These are phyloP conservation scores for Lithodes maja DNA, from an alignment of 2,888 invertebrate genomes.

Conservation along the genomic window DNA sequence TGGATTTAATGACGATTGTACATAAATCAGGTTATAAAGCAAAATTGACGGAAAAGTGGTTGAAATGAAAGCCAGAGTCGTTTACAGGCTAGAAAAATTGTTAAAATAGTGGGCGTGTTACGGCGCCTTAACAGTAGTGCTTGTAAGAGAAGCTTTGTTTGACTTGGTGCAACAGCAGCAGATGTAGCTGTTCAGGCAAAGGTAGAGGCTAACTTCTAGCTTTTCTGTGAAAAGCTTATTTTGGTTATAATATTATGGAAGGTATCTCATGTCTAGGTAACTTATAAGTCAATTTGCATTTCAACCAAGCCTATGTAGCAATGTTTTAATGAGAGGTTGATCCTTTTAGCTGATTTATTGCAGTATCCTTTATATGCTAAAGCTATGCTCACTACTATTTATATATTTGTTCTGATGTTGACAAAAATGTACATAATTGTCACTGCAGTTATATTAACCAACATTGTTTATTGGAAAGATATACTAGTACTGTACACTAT, in stretches of 20 bases:
- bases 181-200: conserved; percentile 32
- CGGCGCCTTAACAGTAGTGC: conserved; percentile 11
- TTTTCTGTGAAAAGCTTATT: conserved; percentile 59
- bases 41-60: too few relatives aligned
- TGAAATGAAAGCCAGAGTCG: too few relatives aligned
- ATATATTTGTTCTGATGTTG: background rate
- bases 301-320: conserved; percentile 24
- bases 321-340: conserved; percentile 18
- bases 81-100: too few relatives aligned
- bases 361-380: conserved; percentile 28
- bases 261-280: conserved; percentile 47
- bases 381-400: conserved; percentile 38
- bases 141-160: conserved; percentile 48
- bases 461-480: too few relatives aligned
- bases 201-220: conserved; percentile 47
- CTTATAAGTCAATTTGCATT: conserved; percentile 44
- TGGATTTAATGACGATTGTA: too few relatives aligned
- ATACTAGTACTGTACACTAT: too few relatives aligned
- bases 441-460: background rate
- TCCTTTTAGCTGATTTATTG: conserved; percentile 28
- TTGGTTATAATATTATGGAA: conserved; percentile 46
- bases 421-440: conserved; percentile 24
- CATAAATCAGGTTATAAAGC: too few relatives aligned
- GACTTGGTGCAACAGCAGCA: conserved; percentile 41
- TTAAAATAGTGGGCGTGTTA: too few relatives aligned